phyloP scores from a whole-genome alignment of 2,113 vertebrate species.

The Rhea americana region DNA sequence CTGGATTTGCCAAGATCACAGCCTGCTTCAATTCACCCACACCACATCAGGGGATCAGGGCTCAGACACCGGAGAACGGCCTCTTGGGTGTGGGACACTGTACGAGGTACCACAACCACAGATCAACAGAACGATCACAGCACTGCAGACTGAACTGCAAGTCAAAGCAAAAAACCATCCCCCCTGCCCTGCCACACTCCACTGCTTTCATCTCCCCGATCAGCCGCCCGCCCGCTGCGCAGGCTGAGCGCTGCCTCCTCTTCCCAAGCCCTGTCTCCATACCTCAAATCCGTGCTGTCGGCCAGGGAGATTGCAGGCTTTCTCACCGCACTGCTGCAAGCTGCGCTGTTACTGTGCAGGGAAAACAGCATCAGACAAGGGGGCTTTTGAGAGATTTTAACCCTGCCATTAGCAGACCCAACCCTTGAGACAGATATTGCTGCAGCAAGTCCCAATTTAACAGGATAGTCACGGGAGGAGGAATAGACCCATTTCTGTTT shows the following conservation, averaged over 20 bases:
- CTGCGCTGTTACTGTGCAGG: conserved; percentile 89
- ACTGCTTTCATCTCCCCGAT: fast-evolving
- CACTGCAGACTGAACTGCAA: neutral
- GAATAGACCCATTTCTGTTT: neutral
- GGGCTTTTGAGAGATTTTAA: neutral
- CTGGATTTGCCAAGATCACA: neutral
- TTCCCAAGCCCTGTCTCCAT: neutral
- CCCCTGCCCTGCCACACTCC: neutral
- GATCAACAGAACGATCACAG: no score
- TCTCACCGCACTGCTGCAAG: conserved; percentile 94
- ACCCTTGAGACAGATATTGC: neutral
- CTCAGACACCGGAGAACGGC: neutral
- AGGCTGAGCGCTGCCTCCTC: neutral
- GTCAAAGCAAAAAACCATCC: neutral
- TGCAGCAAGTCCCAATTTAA: neutral
- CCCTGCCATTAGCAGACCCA: fast-evolving
- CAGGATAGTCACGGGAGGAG: neutral
- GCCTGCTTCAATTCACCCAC: no score
- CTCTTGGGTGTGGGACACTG: neutral
- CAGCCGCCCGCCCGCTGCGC: fast-evolving
- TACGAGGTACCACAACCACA: no score
- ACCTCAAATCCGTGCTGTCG: conserved; percentile 96
- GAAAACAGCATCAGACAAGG: neutral
- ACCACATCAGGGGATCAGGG: neutral
- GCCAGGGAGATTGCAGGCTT: conserved; percentile 98